Base-by-base conservation (phyloP, 2,888 invertebrate species). In the Dryococelus australis region DNA sequence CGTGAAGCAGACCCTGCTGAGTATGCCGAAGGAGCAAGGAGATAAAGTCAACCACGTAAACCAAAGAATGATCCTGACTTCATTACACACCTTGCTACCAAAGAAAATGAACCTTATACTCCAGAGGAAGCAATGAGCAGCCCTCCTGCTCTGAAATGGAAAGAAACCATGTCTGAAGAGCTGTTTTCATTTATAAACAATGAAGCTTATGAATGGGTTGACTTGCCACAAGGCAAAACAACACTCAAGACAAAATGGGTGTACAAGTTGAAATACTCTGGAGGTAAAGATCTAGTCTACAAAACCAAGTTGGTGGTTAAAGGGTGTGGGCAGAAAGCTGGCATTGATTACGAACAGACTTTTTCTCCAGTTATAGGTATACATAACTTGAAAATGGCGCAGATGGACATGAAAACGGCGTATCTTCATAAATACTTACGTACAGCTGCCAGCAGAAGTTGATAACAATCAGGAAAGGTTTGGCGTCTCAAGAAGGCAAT, bases 221-320 rank as follows among this genome's bases (percentile, higher is more conserved):
- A n/a, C n/a, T n/a, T n/a, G n/a, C n/a, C n/a, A n/a, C n/a, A n/a
- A n/a, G n/a, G n/a, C n/a, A n/a, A n/a, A n/a, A n/a, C n/a, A n/a
- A n/a, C n/a, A n/a, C n/a, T n/a, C n/a, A n/a, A n/a, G n/a, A 83
- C 28, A 83, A 83, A 83, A 27, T 83, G 27, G 10, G 83, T 83
- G 26, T 27, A 20, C 83, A 83, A 83, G 3, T 13, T 83, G 35
- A 83, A 83, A 83, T 16, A 26, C 28, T 83, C 26, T 0, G 28
- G 12, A 26, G 28, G 12, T 13, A 16, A 83, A 43, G 8, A 28
- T 20, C 83, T n/a, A 27, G 26, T 35, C n/a, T 28, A 83, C 43
- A 83, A 83, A 26, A 20, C 81, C 12, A 5, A 20, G 9, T 20
- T 81, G 26, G 83, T 28, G 0, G 83, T 83, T 0, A 83, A 83